phyloP scores from a whole-genome alignment of 2,113 vertebrate species.

The Panthera leo region DNA sequence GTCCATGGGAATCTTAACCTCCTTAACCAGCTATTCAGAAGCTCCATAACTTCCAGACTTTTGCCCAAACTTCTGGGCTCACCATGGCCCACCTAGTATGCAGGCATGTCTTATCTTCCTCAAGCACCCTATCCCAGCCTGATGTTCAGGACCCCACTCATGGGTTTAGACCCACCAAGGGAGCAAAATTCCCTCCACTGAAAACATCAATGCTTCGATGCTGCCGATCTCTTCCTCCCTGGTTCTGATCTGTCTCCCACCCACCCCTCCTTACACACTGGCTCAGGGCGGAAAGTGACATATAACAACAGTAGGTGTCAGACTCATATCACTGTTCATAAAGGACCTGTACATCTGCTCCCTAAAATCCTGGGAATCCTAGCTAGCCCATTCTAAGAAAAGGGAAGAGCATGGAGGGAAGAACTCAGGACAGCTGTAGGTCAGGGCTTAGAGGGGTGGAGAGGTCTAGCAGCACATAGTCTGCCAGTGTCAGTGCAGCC shows the following conservation, averaged over 20 bases:
- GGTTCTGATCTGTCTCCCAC: not conserved
- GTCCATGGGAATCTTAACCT: not conserved
- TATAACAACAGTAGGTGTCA: not conserved
- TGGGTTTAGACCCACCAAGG: too few species aligned
- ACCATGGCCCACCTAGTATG: not conserved
- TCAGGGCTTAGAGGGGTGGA: fast-evolving
- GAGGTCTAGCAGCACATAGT: too few species aligned
- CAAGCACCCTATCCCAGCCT: not conserved
- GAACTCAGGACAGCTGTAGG: not conserved
- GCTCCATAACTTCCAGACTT: not conserved
- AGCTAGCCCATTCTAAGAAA: not conserved
- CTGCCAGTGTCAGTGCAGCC: not conserved
- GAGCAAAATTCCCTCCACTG: not conserved
- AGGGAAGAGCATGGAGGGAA: not conserved
- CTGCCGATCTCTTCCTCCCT: not conserved
- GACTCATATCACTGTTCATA: not conserved
- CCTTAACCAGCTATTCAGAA: not conserved
- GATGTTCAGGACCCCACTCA: not conserved
- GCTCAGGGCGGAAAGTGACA: not conserved
- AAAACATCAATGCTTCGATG: not conserved
- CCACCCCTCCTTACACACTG: not conserved
- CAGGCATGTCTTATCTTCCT: not conserved
- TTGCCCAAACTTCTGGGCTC: not conserved
- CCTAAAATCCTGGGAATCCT: not conserved
- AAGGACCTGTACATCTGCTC: not conserved